Base-by-base conservation (phyloP, 2,888 invertebrate genomes). In the Octonoba sinensis region DNA sequence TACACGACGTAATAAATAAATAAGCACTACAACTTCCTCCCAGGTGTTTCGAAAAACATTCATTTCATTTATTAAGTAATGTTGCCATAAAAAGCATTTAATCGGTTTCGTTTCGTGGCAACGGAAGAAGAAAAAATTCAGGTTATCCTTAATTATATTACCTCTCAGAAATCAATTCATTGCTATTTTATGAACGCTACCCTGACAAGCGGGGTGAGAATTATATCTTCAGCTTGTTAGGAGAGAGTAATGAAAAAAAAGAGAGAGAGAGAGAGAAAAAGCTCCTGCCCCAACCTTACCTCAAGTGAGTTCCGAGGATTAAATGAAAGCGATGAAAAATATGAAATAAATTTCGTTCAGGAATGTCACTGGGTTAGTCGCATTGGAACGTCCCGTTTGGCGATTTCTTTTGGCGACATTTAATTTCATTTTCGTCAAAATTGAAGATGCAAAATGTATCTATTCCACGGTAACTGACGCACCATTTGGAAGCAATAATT, bases 151-250 rank as follows among this genome's bases (percentile, higher is more conserved):
- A 70, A 77, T 70, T 70, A 71, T 77, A 77, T 77, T 65, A 56
- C 57, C 47, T 47, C 57, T 57, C 20, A 36, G 65, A 64, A 76
- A 70, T 77, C 77, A 77, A 77, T 77, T 77, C 70, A 69, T 62
- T 77, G 70, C 64, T 70, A 70, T 65, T 77, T 71, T 70, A 69
- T 36, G 77, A 65, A 18, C 62, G 24, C 54, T 18, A 57, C 49
- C 16, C 54, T 77, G 64, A 77, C 77, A 64, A 69, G 65, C 20
- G 11, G 27, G 46, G 71, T 47, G 70, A 71, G 71, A 70, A 77
- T 65, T 77, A 65, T 57, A 57, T 57, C 76, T 69, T 56, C 18
- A 69, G 70, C 77, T 77, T 77, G 77, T 77, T 77, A 77, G 44
- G 57, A n/a, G 18, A 70, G 70, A 64, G 70, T 77, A 70, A 77